phyloP scores from a whole-genome alignment of 2,113 vertebrate genomes.

The Apteryx owenii region DNA sequence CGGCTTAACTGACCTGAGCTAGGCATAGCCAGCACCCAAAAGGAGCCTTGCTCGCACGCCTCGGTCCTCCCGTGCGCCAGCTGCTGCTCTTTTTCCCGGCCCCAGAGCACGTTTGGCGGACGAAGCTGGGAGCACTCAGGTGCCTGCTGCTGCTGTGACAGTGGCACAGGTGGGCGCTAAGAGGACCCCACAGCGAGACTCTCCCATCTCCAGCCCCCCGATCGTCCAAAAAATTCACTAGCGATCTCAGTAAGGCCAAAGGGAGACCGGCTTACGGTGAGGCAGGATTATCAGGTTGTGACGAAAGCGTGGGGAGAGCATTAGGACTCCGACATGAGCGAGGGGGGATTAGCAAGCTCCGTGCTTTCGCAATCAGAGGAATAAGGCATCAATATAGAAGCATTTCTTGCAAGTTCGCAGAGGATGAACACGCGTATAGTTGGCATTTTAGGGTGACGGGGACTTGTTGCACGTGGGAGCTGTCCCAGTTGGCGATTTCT shows the following conservation, averaged over 20 bases:
- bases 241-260: fast-evolving
- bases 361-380: neutral
- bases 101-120: neutral
- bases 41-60: neutral
- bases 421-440: neutral
- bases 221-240: neutral
- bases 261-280: neutral
- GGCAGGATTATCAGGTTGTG: neutral
- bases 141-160: neutral
- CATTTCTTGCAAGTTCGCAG: fast-evolving
- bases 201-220: neutral
- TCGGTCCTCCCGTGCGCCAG: fast-evolving
- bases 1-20: fast-evolving
- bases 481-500: neutral
- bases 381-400: fast-evolving
- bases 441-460: fast-evolving
- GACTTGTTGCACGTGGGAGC: fast-evolving
- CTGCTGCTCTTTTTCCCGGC: neutral
- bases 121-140: neutral
- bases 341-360: neutral
- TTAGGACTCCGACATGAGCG: slow-evolving; percentile 21
- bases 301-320: neutral
- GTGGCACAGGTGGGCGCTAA: neutral
- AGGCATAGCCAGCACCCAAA: neutral
- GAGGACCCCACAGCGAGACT: fast-evolving